Conservation (phyloP, 2,797 vertebrate species). For the Menidia menidia region DNA sequence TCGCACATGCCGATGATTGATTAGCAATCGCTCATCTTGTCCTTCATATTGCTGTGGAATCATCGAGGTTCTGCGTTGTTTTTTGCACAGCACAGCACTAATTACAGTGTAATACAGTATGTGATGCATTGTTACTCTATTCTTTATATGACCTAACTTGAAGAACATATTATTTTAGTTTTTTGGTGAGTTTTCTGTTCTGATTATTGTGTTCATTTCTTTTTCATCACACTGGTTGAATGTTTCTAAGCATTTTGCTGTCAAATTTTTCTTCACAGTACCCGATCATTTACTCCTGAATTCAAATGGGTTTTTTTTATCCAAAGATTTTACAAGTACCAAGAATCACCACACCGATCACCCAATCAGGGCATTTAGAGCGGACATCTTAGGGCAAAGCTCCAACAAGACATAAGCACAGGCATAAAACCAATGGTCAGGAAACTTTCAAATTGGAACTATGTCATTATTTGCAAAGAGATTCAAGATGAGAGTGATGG, state of each 20-base stretch:
- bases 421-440: background rate
- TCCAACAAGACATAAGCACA: background rate
- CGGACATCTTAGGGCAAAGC: too few relatives aligned
- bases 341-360: background rate
- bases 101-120: too few relatives aligned
- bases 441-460: background rate
- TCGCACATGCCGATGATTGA: background rate
- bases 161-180: too few relatives aligned
- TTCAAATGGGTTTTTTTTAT: background rate
- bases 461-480: background rate
- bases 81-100: background rate
- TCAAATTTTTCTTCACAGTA: background rate
- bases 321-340: background rate
- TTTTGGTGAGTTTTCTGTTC: too few relatives aligned
- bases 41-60: background rate
- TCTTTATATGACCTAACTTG: too few relatives aligned
- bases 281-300: background rate
- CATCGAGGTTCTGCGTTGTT: background rate
- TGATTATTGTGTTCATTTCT: background rate
- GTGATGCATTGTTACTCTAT: too few relatives aligned
- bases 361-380: background rate
- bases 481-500: background rate
- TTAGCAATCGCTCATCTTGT: background rate
- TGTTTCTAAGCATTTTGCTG: background rate
- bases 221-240: background rate